Evolutionary conservation across 1,140 invertebrate genomes (phyloP).

Genomic region (Dreissena rostriformis): DNA sequence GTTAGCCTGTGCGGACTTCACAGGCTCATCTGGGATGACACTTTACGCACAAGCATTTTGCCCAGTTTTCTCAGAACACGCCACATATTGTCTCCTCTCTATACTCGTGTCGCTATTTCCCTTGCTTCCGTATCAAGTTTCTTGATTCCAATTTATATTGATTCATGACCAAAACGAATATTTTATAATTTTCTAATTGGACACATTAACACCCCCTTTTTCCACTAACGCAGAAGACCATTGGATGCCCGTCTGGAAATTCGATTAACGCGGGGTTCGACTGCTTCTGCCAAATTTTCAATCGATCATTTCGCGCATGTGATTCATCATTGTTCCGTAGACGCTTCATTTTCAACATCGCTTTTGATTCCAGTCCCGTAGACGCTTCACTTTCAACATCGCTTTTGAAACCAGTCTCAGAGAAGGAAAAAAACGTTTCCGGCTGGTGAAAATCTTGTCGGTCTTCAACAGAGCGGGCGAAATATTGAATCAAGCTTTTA

Average conservation of each 20-base stretch:
- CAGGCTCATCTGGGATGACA: too few species aligned
- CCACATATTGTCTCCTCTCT: too few species aligned
- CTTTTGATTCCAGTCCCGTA: constrained; percentile 46
- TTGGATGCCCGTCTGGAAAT: constrained; percentile 38
- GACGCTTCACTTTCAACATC: constrained; percentile 51
- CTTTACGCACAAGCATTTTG: too few species aligned
- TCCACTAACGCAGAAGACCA: constrained; percentile 17
- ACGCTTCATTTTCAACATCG: constrained; percentile 49
- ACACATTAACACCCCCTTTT: constrained; percentile 31
- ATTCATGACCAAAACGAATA: constrained; percentile 30
- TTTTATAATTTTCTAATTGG: constrained; percentile 59
- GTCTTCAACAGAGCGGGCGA: too few species aligned
- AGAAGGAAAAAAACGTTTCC: background rate
- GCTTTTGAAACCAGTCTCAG: constrained; percentile 49
- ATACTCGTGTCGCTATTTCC: too few species aligned
- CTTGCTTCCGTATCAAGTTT: too few species aligned
- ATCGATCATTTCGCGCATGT: constrained; percentile 54
- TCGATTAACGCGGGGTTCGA: constrained; percentile 36
- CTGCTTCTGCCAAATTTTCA: constrained; percentile 35
- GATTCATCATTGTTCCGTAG: constrained; percentile 52
- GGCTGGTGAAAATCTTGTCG: too few species aligned
- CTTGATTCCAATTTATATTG: constrained; percentile 3
- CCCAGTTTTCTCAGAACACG: too few species aligned
- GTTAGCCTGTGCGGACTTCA: too few species aligned
- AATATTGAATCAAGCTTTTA: too few species aligned